Evolutionary conservation across 2,113 vertebrate species (phyloP), one percentile per base, ranked within the genome.

Genomic region (Oreochromis aureus): DNA sequence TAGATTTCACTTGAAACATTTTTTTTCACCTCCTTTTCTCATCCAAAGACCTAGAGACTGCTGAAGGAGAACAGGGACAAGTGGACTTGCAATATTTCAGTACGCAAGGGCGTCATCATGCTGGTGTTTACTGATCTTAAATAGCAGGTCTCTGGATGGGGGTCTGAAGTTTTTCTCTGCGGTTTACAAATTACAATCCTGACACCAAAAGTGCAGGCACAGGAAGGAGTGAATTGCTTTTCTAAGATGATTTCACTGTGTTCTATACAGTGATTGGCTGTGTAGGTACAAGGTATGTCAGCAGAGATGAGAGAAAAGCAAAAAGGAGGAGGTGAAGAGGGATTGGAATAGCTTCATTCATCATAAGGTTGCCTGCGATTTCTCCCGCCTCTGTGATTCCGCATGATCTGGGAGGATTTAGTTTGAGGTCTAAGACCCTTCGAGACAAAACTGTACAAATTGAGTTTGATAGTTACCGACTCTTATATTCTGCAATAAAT

Each of bases 1-100:
- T 96, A 96, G 95, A 96, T 96, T 96, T 97, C 84, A 80, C 94
- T 95, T 94, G 93, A 95, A 96, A 94, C 91, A 79, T 92, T 89
- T 93, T 89, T 93, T 89, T 89, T 39, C 36, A 84, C 85, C 78
- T 83, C 80, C 27, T 86, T 81, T 89, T 91, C 92, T 88, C 82
- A 87, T 89, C 78, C 63, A 71, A 86, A 90, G 92, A 87, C 89
- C 83, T 69, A 39, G 41, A 87, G 84, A 46, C 81, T 88, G 85
- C 44, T 92, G 85, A 91, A 89, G 93, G 86, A 91, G 89, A 90
- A 88, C 82, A 16, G 48, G 56, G 27, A 66, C 44, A 87, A 83
- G 85, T 79, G 84, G 87, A 89, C 89, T 79, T 82, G 39, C 27
- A 66, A 80, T 86, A 83, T 79, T 66, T 71, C 51, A 61, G 87